These are phyloP conservation scores for Poliocrania exsul DNA, from an alignment of 2,797 vertebrate genomes.

Conservation along the genomic window DNA sequence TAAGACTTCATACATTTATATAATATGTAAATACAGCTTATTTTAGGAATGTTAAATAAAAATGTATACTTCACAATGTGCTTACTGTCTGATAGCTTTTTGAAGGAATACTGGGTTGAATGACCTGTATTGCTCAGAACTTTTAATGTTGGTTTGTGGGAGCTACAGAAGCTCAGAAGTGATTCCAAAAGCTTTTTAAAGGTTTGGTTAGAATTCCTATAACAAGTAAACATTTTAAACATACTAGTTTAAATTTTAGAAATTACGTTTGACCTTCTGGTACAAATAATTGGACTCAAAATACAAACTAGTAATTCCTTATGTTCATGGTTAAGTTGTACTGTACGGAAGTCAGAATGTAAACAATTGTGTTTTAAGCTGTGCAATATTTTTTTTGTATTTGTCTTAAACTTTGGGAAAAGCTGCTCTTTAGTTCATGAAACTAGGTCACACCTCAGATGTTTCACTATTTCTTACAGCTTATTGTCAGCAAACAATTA, in stretches of 20 bases:
- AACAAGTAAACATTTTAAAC: not conserved
- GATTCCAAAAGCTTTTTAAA: conserved; percentile 8
- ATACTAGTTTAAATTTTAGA: not conserved
- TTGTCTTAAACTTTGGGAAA: conserved; percentile 65
- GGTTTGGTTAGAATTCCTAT: conserved; percentile 7
- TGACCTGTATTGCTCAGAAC: not conserved
- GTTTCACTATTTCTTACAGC: conserved; percentile 25
- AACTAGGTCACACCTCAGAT: conserved; percentile 36
- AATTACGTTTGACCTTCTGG: conserved; percentile 17
- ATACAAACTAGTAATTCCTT: not conserved
- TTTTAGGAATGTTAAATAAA: conserved; percentile 96
- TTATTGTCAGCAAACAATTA: not conserved
- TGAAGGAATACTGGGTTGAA: conserved; percentile 51
- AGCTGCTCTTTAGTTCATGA: conserved; percentile 65
- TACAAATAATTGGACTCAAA: not conserved
- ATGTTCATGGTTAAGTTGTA: conserved; percentile 11
- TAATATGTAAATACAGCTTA: conserved; percentile 87
- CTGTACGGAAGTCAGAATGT: conserved; percentile 61
- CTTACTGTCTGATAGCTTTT: conserved; percentile 77
- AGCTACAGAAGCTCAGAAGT: not conserved
- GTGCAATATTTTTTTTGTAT: conserved; percentile 71
- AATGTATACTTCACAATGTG: conserved; percentile 83
- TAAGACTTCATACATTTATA: conserved; percentile 87
- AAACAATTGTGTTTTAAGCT: conserved; percentile 62
- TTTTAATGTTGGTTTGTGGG: conserved; percentile 11